A percentile compares a stretch with the other conserved stretches of the same genome.
These are phyloP conservation scores for Epicauta chinensis DNA, from an alignment of 1,140 invertebrate species.

Conservation along the genomic window DNA sequence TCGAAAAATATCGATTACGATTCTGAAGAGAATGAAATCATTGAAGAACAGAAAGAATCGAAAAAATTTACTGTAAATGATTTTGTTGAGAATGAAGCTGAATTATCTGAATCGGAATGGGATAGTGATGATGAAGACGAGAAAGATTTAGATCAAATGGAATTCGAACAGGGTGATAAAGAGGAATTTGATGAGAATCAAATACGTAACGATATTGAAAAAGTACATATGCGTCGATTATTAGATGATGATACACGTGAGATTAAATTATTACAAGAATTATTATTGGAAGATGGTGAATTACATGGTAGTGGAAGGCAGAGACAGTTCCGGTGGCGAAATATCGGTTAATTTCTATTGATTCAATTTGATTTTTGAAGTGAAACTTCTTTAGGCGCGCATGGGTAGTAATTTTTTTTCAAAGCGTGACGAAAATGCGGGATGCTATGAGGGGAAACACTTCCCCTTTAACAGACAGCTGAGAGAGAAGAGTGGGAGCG, in stretches of 20 bases:
- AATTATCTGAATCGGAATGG: conserved; percentile 77
- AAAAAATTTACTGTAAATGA: conserved; percentile 48
- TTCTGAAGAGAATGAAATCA: conserved; percentile 70
- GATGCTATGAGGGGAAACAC: too few species aligned
- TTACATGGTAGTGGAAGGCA: conserved; percentile 66
- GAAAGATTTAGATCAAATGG: conserved; percentile 11
- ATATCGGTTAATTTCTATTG: conserved; percentile 61
- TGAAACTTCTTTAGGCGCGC: too few species aligned
- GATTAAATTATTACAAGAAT: conserved; percentile 69
- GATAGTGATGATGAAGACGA: conserved; percentile 36
- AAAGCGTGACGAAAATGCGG: too few species aligned
- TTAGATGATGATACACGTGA: conserved; percentile 77
- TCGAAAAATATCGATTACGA: conserved; percentile 59
- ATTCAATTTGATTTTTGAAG: too few species aligned
- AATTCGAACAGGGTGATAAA: conserved; percentile 23
- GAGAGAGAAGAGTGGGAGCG: too few species aligned
- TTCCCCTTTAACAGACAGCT: too few species aligned
- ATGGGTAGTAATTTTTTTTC: too few species aligned
- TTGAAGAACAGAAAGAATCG: too few species aligned
- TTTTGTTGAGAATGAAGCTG: conserved; percentile 81
- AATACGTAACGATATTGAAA: conserved; percentile 58
- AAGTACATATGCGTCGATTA: conserved; percentile 65
- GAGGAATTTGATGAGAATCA: conserved; percentile 66
- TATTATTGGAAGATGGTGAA: conserved; percentile 82
- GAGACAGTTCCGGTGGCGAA: conserved; percentile 75